Evolutionary conservation across 2,888 invertebrate species (phyloP).

Genomic region (Rhabditoides inermis): DNA sequence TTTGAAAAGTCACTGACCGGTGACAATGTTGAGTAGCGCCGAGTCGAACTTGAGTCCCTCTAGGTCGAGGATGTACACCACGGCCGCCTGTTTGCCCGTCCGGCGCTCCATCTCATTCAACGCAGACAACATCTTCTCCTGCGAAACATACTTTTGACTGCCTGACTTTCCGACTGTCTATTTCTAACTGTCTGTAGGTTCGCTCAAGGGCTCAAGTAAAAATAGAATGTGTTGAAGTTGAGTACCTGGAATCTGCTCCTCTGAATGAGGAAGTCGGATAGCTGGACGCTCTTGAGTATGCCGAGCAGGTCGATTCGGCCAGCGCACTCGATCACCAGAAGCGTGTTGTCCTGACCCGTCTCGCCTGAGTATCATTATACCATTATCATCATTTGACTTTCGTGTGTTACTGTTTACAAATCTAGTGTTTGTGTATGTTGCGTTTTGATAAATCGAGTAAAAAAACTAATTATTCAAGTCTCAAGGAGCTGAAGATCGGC

Average conservation of each 20-base stretch:
- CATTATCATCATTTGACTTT: no score
- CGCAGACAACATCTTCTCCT: conserved; percentile 30
- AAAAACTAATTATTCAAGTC: background rate
- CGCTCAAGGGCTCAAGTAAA: no score
- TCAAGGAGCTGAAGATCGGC: background rate
- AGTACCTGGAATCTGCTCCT: conserved; percentile 13
- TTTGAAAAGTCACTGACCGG: conserved; percentile 10
- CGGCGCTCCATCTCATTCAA: conserved; percentile 36
- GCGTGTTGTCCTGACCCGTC: conserved; percentile 28
- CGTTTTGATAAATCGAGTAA: no score
- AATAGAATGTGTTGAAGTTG: background rate
- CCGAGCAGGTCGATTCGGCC: conserved; percentile 40
- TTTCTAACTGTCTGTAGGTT: no score
- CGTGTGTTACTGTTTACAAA: background rate
- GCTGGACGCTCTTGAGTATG: conserved; percentile 33
- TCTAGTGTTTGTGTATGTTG: background rate
- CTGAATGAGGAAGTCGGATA: conserved; percentile 34
- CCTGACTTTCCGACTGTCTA: no score
- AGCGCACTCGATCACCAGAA: conserved; percentile 41
- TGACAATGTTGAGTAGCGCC: conserved; percentile 31
- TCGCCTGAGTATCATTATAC: conserved; percentile 17
- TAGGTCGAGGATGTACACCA: conserved; percentile 38
- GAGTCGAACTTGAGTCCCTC: conserved; percentile 41
- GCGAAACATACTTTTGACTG: no score
- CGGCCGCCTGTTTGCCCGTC: conserved; percentile 26